Evolutionary conservation across 64 coral and sea anemone genomes (phyloP).

Genomic region (Actinia tenebrosa): DNA sequence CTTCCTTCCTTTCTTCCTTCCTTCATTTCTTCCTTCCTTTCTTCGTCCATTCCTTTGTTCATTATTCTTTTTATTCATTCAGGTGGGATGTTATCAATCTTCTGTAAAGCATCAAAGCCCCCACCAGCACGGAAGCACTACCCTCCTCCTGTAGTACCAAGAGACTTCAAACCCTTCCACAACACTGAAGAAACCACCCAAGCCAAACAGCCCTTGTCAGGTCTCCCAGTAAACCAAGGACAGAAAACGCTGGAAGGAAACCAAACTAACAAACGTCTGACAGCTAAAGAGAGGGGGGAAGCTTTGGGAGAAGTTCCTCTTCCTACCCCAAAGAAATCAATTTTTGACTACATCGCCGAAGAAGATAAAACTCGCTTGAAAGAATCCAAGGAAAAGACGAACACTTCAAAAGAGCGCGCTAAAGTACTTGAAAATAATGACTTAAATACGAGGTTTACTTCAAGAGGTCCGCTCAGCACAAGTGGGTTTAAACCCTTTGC

Average conservation of each 20-base stretch:
- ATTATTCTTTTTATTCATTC: neutral
- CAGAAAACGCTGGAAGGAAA: neutral
- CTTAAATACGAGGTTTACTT: neutral
- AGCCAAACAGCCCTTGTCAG: neutral
- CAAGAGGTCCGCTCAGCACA: neutral
- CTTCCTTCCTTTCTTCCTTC: too few species aligned
- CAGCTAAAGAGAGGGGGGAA: conserved; percentile 55
- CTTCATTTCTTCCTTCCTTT: neutral
- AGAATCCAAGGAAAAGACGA: conserved; percentile 22
- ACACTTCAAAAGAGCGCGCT: neutral
- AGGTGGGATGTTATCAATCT: conserved; percentile 82
- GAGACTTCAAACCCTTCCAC: conserved; percentile 41
- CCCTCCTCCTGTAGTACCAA: conserved; percentile 62
- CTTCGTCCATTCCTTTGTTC: neutral
- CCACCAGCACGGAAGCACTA: conserved; percentile 51
- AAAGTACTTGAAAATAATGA: neutral
- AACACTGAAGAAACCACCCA: neutral
- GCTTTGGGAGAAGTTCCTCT: conserved; percentile 61
- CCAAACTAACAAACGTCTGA: conserved; percentile 36
- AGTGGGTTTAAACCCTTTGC: conserved; percentile 79
- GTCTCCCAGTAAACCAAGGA: neutral
- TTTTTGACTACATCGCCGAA: conserved; percentile 77
- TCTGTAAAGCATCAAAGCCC: conserved; percentile 38
- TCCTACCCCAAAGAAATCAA: conserved; percentile 59
- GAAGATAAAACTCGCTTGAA: conserved; percentile 66